Base-by-base conservation (phyloP, 2,888 invertebrate species). In the Oscheius onirici region DNA sequence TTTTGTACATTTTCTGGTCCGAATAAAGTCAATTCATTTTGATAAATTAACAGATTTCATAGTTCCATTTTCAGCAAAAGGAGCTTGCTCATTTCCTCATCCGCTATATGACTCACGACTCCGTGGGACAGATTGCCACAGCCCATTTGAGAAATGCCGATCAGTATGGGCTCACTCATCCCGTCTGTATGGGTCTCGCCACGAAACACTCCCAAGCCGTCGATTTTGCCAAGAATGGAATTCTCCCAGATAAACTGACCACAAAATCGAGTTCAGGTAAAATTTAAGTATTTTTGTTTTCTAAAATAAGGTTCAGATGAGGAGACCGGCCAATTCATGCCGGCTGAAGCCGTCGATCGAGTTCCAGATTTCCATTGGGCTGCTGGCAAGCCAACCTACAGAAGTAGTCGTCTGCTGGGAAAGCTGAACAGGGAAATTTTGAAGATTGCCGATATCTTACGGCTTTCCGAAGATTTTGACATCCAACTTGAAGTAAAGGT, bases 101-200 rank as follows among this genome's bases (percentile, higher is more conserved):
- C 22, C 77, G 83, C 41, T 88, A 88, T 78, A 84, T 89, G 44
- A 77, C 77, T 54, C 81, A 85, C 28, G 88, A 88, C 69, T 82
- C 86, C 51, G 85, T 88, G 6, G 88, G 88, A n/a, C 66, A 77
- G 1, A 82, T 87, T 69, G 85, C 88, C 1, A 87, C 78, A 78
- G 84, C 87, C 3, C 87, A 88, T 77, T 77, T 88, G 41, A 83
- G 78, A 20, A 81, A 79, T 54, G 84, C 88, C n/a, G 88, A 89
- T 71, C 77, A 80, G 24, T 84, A 81, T 68, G 86, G 86, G 20
- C 77, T 86, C n/a, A 77, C 80, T 63, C 73, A 79, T 40, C 66
- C 71, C 52, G 85, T 80, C 10, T 76, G 77, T 65, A 66, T 71
- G 71, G 68, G 75, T 49, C 69, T 87, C 51, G 87, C 87, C 13